Conservation (phyloP, 1,140 invertebrate species). For the Drosophila bocqueti region DNA sequence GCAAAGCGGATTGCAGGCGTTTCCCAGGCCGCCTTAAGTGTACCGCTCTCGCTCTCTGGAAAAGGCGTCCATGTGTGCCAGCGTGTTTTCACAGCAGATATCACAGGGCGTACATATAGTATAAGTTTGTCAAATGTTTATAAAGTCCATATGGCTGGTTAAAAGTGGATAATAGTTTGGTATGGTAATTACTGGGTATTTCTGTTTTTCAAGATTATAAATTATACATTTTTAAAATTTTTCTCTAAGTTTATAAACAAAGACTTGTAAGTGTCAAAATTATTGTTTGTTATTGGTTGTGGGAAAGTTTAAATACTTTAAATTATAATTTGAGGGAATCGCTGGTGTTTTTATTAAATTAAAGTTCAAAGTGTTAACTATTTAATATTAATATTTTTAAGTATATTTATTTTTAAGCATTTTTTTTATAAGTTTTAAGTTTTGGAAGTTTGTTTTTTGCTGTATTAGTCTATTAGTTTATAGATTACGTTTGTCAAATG, state of each 20-base stretch:
- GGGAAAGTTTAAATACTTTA: neutral
- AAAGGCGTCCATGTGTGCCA: conserved; percentile 29
- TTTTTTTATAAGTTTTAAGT: too few species aligned
- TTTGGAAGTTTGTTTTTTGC: too few species aligned
- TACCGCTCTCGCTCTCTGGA: conserved; percentile 32
- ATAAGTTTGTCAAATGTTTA: conserved; percentile 18
- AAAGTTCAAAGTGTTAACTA: too few species aligned
- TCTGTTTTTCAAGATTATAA: neutral
- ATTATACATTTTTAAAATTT: neutral
- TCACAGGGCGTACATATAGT: neutral
- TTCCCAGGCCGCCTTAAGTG: conserved; percentile 74
- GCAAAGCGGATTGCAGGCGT: conserved; percentile 69
- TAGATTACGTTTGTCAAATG: too few species aligned
- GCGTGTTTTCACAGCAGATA: conserved; percentile 27
- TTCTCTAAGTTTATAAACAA: neutral
- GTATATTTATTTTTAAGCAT: too few species aligned
- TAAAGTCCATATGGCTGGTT: conserved; percentile 20
- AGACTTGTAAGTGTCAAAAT: neutral
- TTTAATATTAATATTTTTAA: too few species aligned
- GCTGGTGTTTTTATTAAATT: neutral
- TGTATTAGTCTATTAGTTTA: too few species aligned
- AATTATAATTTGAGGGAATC: too few species aligned
- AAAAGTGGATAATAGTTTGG: conserved; percentile 1
- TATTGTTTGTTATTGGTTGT: too few species aligned
- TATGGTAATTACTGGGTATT: neutral